Evolutionary conservation across 2,113 vertebrate species (phyloP), one percentile per base, ranked within the genome.

Genomic region (Jaculus jaculus): DNA sequence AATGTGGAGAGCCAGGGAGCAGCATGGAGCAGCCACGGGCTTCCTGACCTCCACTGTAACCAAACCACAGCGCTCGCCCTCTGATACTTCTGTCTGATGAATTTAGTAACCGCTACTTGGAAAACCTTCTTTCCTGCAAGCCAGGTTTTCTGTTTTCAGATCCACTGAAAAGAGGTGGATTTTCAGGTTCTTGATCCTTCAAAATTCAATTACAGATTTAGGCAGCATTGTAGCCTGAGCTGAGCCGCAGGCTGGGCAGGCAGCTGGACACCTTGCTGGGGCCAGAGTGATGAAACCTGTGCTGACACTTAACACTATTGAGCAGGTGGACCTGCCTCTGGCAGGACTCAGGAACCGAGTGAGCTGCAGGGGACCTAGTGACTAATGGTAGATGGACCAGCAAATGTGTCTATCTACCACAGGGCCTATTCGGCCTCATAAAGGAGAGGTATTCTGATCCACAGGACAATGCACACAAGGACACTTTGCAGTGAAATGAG

Each of bases 381-480:
- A 20, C 80, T 20, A 9, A 32, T 2, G n/a, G 8, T 0, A 37
- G 5, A 10, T 0, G 7, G 15, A 12, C 0, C 16, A 39, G 20
- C 30, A 34, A 16, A 37, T 7, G 0, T 4, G 13, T 8, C 28
- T 10, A 2, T 2, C 1, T 51, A 51, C 51, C 34, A 7, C 7
- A 7, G 0, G 0, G 4, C 2, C 0, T 21, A 17, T 0, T 26
- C 47, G 3, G 58, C 58, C 81, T 39, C 3, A 1, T 16, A 17
- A 34, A 15, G 39, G 39, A 79, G 18, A 58, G 81, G 5, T 2
- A 2, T 4, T 11, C 11, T 1, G 30, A 4, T 18, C 11, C 3
- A 1, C 2, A 20, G 23, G 28, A 0, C 0, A 1, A 11, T 1
- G 0, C 2, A 12, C 71, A 17, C 0, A 51, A 8, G 65, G n/a